Base-by-base conservation (phyloP, 92 coral and sea anemone genomes). In the Anthopleura xanthogrammica region DNA sequence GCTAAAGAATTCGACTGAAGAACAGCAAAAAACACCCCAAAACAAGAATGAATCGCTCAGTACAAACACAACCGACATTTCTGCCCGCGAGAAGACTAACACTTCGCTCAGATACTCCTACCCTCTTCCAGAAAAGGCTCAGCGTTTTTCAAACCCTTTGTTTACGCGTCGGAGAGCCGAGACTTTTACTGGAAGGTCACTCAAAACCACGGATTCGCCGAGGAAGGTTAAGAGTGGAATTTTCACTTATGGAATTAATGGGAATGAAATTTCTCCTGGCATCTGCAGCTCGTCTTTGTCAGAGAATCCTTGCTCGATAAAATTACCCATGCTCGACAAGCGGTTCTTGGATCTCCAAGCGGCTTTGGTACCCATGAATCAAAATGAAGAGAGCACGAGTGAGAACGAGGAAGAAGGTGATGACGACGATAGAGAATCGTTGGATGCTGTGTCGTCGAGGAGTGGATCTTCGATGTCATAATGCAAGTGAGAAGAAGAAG, bases 321-420 rank as follows among this genome's bases (percentile, higher is more conserved):
- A 6, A 60, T 78, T 82, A 20, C 88, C 88, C 5, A 78, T 85
- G 83, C 46, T 78, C 9, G 88, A 85, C 77, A 68, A 75, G 74
- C 50, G 88, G 36, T 85, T 85, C 22, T 82, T 85, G 16, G 88
- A 57, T 23, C 72, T 85, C 6, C 43, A 78, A 41, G 88, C 88
- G 5, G 76, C 52, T 36, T 77, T 85, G 20, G 88, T 85, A 2
- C 88, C 88, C 0, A 85, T 85, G 88, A 76, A 76, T 42, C 71
- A 50, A 20, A 55, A 57, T 54, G 77, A 68, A n/a, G 83, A 78
- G 7, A 71, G 84, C 36, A 46, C 55, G 1, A 68, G 60, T 52
- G 78, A 64, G 36, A 17, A 65, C 6, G 75, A 48, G 9, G 77
- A 77, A n/a, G 70, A 82, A 46, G 78, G 52, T 24, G 42, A 54